A percentile compares a stretch with the other conserved stretches of the same genome.
Conservation (phyloP, 2,888 invertebrate species). For the Pseudoips prasinana region DNA sequence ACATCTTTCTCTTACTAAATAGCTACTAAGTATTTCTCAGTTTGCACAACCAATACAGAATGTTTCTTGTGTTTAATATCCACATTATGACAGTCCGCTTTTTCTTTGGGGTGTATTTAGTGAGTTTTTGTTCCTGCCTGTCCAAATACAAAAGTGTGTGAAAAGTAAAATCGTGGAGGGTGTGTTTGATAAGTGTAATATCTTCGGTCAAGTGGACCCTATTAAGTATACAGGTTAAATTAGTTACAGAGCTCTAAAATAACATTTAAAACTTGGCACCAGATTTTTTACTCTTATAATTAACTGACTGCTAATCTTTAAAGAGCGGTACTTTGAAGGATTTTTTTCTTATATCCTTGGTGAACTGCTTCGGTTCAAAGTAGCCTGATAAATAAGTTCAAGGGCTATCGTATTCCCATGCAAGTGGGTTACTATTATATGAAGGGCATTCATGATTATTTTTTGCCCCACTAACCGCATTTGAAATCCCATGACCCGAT, state of each 20-base stretch:
- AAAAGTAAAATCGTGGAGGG: slow-evolving; percentile 48
- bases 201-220: slow-evolving; percentile 42
- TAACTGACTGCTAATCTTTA: slow-evolving; percentile 25
- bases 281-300: slow-evolving; percentile 12
- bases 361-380: slow-evolving; percentile 38
- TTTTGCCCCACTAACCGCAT: slow-evolving; percentile 71
- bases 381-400: slow-evolving; percentile 59
- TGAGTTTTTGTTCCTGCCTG: slow-evolving; percentile 48
- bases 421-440: slow-evolving; percentile 66
- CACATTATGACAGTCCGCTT: slow-evolving; percentile 45
- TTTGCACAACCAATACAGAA: slow-evolving; percentile 50
- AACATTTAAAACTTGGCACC: slow-evolving; percentile 5
- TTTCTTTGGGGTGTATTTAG: slow-evolving; percentile 45
- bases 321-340: slow-evolving; percentile 11
- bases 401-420: slow-evolving; percentile 62
- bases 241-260: slow-evolving; percentile 12
- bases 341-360: slow-evolving; percentile 32
- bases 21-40: slow-evolving; percentile 50
- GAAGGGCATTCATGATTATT: slow-evolving; percentile 55
- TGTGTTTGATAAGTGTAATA: slow-evolving; percentile 37
- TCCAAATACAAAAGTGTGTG: slow-evolving; percentile 51
- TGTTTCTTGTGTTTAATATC: slow-evolving; percentile 47
- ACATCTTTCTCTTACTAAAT: slow-evolving; percentile 41
- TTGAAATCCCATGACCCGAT: slow-evolving; percentile 31
- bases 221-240: slow-evolving; percentile 17